Percentiles rank a stretch among this genome's conserved stretches.
These are phyloP conservation scores for Solea senegalensis DNA, from an alignment of 2,113 vertebrate species.

Conservation along the genomic window DNA sequence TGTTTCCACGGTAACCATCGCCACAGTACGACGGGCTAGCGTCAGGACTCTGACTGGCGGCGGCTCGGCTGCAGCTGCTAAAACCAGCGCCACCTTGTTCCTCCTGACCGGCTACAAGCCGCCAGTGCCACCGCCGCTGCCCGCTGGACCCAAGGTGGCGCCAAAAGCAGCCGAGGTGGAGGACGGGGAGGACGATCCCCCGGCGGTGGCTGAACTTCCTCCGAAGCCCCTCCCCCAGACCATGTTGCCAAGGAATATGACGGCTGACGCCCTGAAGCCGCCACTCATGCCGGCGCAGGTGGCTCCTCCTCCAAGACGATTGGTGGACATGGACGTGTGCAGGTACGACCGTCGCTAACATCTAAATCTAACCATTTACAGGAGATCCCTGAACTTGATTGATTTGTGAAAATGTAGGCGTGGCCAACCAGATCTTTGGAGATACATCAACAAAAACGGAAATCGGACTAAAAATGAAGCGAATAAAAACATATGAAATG, in stretches of 20 bases:
- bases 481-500: too few species aligned
- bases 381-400: too few species aligned
- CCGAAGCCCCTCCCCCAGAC: constrained; percentile 81
- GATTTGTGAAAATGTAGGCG: too few species aligned
- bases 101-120: constrained; percentile 73
- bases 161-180: constrained; percentile 71
- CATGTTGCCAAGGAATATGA: constrained; percentile 80
- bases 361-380: too few species aligned
- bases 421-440: too few species aligned
- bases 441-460: too few species aligned
- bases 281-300: constrained; percentile 81
- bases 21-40: constrained; percentile 43
- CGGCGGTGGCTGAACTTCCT: constrained; percentile 65
- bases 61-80: constrained; percentile 22
- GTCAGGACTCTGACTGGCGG: constrained; percentile 23
- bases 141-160: constrained; percentile 40
- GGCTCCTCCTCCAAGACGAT: constrained; percentile 79
- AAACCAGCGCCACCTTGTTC: constrained; percentile 63
- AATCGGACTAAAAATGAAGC: too few species aligned
- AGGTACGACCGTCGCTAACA: constrained; percentile 46
- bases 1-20: constrained; percentile 64
- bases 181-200: constrained; percentile 39
- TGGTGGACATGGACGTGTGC: constrained; percentile 87
- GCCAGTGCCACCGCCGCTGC: constrained; percentile 18
- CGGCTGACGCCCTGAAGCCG: constrained; percentile 79